These are phyloP conservation scores for Muntiacus muntjak DNA, from an alignment of 2,113 vertebrate species.

Conservation along the genomic window DNA sequence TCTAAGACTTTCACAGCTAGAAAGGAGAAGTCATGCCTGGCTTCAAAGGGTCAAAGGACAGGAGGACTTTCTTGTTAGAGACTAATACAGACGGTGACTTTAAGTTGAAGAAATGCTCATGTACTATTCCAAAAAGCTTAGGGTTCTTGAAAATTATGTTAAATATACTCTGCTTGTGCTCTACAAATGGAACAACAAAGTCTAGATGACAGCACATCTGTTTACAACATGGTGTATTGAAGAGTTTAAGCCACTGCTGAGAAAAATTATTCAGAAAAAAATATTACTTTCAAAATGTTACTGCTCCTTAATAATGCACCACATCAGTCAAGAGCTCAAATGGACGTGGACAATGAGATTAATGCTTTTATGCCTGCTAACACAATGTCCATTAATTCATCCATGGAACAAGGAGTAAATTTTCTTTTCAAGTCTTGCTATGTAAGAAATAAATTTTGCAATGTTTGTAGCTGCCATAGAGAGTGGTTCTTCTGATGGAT, in stretches of 20 bases:
- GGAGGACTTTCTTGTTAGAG: not conserved
- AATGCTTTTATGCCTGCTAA: not conserved
- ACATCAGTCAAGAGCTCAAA: not conserved
- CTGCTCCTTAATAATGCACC: not conserved
- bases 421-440: not conserved
- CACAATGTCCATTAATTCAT: not conserved
- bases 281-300: not conserved
- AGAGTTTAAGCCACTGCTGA: not conserved
- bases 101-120: not conserved
- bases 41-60: not conserved
- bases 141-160: not conserved
- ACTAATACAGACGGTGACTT: not conserved
- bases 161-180: not conserved
- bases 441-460: not conserved
- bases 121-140: not conserved
- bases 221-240: not conserved
- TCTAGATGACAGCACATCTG: not conserved
- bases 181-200: not conserved
- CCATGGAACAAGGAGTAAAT: not conserved
- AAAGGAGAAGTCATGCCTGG: not conserved
- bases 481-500: not conserved
- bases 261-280: not conserved
- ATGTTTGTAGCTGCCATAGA: not conserved
- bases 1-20: not conserved
- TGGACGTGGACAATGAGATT: not conserved